phyloP scores from a whole-genome alignment of 2,113 vertebrate genomes.

The Hyperopisus bebe region DNA sequence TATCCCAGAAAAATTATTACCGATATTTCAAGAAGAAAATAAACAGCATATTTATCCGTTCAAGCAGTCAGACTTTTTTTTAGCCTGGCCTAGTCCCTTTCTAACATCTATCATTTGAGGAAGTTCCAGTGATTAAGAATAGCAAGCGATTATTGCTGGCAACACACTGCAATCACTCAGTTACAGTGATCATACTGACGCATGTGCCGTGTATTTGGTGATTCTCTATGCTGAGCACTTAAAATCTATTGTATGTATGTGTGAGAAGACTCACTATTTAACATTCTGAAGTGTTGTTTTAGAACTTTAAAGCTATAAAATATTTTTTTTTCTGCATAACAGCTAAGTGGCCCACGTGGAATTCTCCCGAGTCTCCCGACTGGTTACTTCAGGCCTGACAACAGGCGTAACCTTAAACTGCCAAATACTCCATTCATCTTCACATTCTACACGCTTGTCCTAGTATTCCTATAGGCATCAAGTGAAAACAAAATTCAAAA shows the following conservation, averaged over 20 bases:
- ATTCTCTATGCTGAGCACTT: background rate
- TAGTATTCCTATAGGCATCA: background rate
- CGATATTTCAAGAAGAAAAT: background rate
- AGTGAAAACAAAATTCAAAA: background rate
- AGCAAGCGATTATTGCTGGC: background rate
- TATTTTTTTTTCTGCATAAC: background rate
- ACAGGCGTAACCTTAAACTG: background rate
- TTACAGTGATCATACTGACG: background rate
- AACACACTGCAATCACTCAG: background rate
- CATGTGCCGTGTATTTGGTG: background rate
- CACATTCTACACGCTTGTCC: background rate
- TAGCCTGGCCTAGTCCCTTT: background rate
- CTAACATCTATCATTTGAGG: background rate
- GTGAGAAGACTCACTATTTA: background rate
- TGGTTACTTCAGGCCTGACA: background rate
- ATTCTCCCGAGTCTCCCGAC: background rate
- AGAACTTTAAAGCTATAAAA: background rate
- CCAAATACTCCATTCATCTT: background rate
- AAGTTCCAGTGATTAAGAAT: background rate
- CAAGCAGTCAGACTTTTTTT: background rate
- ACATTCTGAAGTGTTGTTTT: background rate
- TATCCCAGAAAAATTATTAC: background rate
- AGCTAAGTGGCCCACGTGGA: background rate
- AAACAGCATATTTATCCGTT: background rate
- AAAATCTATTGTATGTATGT: background rate